A percentile compares a stretch with the other conserved stretches of the same genome.
These are phyloP conservation scores for Leiothrix lutea DNA, from an alignment of 2,113 vertebrate genomes.

Conservation along the genomic window DNA sequence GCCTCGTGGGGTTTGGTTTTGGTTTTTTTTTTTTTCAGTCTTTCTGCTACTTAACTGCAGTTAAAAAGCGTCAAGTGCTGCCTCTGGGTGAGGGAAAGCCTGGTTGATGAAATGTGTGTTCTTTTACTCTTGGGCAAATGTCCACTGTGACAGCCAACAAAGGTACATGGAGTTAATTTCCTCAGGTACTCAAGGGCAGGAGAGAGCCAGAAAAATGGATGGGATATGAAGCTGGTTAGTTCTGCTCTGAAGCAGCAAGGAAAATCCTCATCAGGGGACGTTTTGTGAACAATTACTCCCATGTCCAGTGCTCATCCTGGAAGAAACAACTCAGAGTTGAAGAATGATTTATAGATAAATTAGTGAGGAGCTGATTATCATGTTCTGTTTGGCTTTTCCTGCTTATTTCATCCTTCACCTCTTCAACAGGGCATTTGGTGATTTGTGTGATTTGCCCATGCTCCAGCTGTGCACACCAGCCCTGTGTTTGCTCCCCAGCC, in stretches of 20 bases:
- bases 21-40: neutral
- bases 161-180: neutral
- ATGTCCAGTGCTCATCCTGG: neutral
- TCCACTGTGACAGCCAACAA: neutral
- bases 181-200: neutral
- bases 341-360: neutral
- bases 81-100: neutral
- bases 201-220: neutral
- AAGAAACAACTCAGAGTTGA: neutral
- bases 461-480: neutral
- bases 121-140: neutral
- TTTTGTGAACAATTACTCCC: neutral
- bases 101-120: neutral
- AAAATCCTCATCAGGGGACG: neutral
- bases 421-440: neutral
- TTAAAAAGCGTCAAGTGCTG: neutral
- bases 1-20: neutral
- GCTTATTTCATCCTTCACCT: neutral
- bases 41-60: neutral
- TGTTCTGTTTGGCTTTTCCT: neutral
- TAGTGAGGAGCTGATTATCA: neutral
- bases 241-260: neutral
- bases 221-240: neutral
- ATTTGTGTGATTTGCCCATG: fast-evolving
- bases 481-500: neutral